Evolutionary conservation across 2,888 invertebrate genomes (phyloP), one percentile per base, ranked within the genome.

Genomic region (Cepaea hortensis): DNA sequence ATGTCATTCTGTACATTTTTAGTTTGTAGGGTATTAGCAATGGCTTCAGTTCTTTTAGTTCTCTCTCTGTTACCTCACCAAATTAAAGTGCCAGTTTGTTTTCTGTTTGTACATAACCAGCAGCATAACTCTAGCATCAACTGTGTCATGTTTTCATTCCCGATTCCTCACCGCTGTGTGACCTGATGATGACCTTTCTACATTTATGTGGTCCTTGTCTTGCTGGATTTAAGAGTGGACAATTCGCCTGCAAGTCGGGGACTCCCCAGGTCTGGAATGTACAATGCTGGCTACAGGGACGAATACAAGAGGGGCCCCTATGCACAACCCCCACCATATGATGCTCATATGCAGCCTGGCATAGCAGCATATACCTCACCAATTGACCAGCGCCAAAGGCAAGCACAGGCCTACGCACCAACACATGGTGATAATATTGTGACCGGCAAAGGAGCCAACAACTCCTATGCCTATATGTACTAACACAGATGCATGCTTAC

Each of bases 211-310:
- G 65, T 68, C 65, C 48, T 81, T 81, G 35, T 13, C 18, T 46
- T 46, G 18, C 9, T 15, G 65, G 62, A 35, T 35, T 68, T 46
- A 11, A 81, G 81, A 65, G 81, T 81, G 65, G 81, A 81, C 55
- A 35, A 46, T 18, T 23, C 23, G 20, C n/a, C 77, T 61, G 77
- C 55, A 77, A 55, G 23, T 48, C n/a, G 61, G 55, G 77, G 55
- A 61, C n/a, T 55, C 77, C 77, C 77, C 61, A 61, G 77, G 55
- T 76, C 68, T 15, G 87, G 84, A 5, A 73, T 82, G 84, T 46
- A 55, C 55, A 87, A 87, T 72, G 76, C 80, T 62, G 87, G 80
- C 9, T 87, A 84, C 81, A 84, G 80, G n/a, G 84, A 77, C 20
- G 87, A 87, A n/a, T 75, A 11, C 65, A 85, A 85, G 75, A 61